Evolutionary conservation across 2,888 invertebrate species (phyloP), one percentile per base, ranked within the genome.

Genomic region (Napeogenes sylphis): DNA sequence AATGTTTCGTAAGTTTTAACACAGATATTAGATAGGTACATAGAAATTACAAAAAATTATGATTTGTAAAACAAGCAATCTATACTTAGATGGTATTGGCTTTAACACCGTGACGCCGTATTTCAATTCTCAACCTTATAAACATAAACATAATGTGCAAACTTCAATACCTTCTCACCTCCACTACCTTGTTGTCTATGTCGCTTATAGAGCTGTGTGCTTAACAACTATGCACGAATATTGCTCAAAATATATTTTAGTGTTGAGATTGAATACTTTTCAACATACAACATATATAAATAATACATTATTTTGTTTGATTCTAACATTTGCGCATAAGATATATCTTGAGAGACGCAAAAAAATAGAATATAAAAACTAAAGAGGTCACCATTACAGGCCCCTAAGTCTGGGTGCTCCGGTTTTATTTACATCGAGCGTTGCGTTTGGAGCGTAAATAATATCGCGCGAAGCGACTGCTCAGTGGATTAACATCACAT

Each of bases 381-480:
- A 77, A 79, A 72, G 80, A 84, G 83, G 82, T 83, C 84, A 83
- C 80, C 75, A 86, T 81, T 82, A 84, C 83, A 87, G 82, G 82
- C 84, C 83, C 81, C 77, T 73, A 66, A 79, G 81, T 80, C 66
- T 74, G 74, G 77, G 77, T 76, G 76, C 72, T 77, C 75, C 73
- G 82, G 69, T 84, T 87, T 87, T 89, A 89, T 90, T 89, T 90
- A 89, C 90, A 90, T 89, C 82, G 90, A 85, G 76, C 80, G 83
- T 77, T 71, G 72, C 75, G 85, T 82, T 79, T 77, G 71, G 79
- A 80, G 80, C 81, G 83, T 75, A 75, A 79, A 80, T 79, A 82
- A 76, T 69, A 76, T 81, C 77, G 78, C 82, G 86, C 81, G 81
- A 83, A 80, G 80, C 78, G 73, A 79, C 80, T 75, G 75, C 66